Evolutionary conservation across 2,113 vertebrate species (phyloP).

Genomic region (Phaetusa simplex): DNA sequence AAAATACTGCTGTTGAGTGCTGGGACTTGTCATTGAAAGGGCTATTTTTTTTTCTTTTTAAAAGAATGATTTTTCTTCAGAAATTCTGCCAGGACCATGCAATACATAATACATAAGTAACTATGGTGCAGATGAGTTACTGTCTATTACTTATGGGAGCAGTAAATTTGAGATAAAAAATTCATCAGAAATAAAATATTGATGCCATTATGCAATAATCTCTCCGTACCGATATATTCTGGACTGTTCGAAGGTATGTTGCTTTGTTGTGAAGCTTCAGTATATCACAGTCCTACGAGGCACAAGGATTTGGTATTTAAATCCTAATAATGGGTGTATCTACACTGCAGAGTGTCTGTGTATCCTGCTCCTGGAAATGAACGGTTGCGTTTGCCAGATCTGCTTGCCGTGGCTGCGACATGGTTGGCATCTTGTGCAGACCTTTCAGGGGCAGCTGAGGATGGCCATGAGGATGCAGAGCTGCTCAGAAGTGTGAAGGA

Average conservation of each 20-base stretch:
- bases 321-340: not conserved
- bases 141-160: constrained; percentile 68
- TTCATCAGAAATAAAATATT: constrained; percentile 73
- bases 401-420: not conserved
- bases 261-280: not conserved
- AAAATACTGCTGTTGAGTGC: constrained; percentile 9
- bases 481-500: not conserved
- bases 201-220: constrained; percentile 60
- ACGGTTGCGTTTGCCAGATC: not conserved
- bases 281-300: not conserved
- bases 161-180: constrained; percentile 72
- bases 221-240: not conserved
- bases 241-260: not conserved
- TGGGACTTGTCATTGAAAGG: constrained; percentile 35
- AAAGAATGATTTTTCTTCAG: constrained; percentile 17
- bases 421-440: accelerated
- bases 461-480: not conserved
- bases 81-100: not conserved
- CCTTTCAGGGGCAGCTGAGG: not conserved
- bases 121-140: constrained; percentile 44
- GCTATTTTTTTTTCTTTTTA: not conserved
- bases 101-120: constrained; percentile 53
- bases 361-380: not conserved
- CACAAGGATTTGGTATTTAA: not conserved
- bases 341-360: not conserved